Conservation (phyloP, 2,888 invertebrate genomes). For the Rhogogaster chlorosoma region DNA sequence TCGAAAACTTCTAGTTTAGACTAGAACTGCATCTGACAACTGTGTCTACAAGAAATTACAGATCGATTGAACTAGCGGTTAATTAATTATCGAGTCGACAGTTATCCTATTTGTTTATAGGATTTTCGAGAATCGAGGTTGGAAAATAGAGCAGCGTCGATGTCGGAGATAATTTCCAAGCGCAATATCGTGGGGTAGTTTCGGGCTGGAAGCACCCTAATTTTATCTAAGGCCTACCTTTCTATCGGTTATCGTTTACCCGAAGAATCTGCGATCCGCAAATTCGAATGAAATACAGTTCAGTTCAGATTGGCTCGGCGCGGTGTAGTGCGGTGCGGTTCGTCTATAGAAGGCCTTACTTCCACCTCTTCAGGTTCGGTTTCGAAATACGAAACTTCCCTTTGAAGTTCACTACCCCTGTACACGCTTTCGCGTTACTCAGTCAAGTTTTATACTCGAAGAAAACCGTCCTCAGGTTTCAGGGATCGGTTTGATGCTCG, state of each 20-base stretch:
- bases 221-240: not conserved
- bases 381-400: not conserved
- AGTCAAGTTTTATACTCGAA: slow-evolving; percentile 2
- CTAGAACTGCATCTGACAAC: no score
- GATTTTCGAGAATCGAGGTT: not conserved
- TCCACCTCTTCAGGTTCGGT: not conserved
- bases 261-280: not conserved
- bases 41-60: no score
- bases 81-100: no score
- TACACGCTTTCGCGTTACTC: not conserved
- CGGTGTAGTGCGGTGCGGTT: not conserved
- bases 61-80: no score
- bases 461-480: not conserved
- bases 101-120: not conserved
- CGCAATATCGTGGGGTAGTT: not conserved
- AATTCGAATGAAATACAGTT: slow-evolving; percentile 1
- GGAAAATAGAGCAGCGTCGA: not conserved
- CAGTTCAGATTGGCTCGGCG: not conserved
- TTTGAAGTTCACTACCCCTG: not conserved
- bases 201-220: not conserved
- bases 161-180: not conserved
- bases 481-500: not conserved
- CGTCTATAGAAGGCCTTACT: not conserved
- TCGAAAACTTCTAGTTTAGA: no score
- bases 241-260: slow-evolving; percentile 12